These are phyloP conservation scores for Prunella fulvescens DNA, from an alignment of 2,113 vertebrate genomes.

Conservation along the genomic window DNA sequence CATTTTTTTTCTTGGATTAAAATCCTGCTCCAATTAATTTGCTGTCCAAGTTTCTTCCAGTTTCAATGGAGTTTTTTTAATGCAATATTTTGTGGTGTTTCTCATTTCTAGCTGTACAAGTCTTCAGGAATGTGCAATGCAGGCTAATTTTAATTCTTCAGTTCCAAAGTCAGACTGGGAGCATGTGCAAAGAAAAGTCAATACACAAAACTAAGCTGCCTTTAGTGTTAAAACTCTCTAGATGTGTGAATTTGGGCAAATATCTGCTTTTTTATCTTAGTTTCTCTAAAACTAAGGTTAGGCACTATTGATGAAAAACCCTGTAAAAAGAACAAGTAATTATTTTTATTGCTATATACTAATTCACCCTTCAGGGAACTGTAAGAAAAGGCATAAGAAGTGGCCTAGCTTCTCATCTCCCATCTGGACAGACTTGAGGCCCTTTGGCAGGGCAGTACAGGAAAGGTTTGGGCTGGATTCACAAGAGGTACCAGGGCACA, in stretches of 20 bases:
- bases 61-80: not conserved
- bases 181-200: not conserved
- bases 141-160: not conserved
- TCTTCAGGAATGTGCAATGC: not conserved
- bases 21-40: not conserved
- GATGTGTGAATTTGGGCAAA: not conserved
- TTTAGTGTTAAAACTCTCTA: not conserved
- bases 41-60: not conserved
- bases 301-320: not conserved
- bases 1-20: not conserved
- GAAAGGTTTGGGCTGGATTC: not conserved
- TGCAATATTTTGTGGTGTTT: not conserved
- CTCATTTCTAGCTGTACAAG: not conserved
- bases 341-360: not conserved
- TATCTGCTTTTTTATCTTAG: not conserved
- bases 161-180: not conserved
- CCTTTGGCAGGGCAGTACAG: not conserved
- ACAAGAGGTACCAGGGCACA: not conserved
- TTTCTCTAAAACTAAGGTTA: not conserved
- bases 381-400: not conserved
- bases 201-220: not conserved
- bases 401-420: not conserved
- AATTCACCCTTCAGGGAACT: slow-evolving; percentile 22
- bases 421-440: not conserved
- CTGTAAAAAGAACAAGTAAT: not conserved